These are phyloP conservation scores for Zaprionus lineosus DNA, from an alignment of 2,888 invertebrate genomes.

Conservation along the genomic window DNA sequence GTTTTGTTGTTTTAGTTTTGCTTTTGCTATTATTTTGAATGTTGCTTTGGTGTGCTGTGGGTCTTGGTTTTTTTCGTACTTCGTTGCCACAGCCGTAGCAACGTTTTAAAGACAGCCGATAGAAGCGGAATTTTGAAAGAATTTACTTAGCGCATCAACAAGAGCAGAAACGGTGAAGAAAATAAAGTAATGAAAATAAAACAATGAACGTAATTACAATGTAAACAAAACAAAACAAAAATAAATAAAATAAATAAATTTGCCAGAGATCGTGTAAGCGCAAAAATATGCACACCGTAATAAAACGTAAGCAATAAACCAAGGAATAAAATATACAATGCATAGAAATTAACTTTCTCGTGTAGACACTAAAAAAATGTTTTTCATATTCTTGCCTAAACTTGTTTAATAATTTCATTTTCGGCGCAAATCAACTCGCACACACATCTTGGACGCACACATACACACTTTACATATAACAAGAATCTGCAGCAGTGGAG, in stretches of 20 bases:
- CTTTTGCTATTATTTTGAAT: slow-evolving; percentile 5
- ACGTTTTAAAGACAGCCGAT: neutral
- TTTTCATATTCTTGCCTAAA: slow-evolving; percentile 63
- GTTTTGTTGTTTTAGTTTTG: slow-evolving; percentile 20
- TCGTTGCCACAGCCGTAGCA: neutral
- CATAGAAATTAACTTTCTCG: slow-evolving; percentile 61
- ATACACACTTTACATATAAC: too few relatives aligned
- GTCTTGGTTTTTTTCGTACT: slow-evolving; percentile 21
- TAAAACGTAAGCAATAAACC: slow-evolving; percentile 66
- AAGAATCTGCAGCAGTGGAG: neutral
- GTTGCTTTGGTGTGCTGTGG: slow-evolving; percentile 8
- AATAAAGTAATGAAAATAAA: too few relatives aligned
- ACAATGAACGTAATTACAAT: too few relatives aligned
- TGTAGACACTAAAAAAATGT: slow-evolving; percentile 64
- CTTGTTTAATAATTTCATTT: slow-evolving; percentile 76
- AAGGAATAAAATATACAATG: slow-evolving; percentile 60
- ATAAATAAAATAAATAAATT: too few relatives aligned
- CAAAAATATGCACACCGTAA: slow-evolving; percentile 63
- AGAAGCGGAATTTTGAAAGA: slow-evolving; percentile 14
- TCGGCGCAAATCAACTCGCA: slow-evolving; percentile 51
- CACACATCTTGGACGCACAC: neutral
- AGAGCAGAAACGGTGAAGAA: slow-evolving; percentile 1
- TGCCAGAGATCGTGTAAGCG: slow-evolving; percentile 67
- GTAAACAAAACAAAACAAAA: too few relatives aligned
- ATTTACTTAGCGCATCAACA: slow-evolving; percentile 16